Evolutionary conservation across 2,888 invertebrate species (phyloP).

Genomic region (Arrhopalites spinosus): DNA sequence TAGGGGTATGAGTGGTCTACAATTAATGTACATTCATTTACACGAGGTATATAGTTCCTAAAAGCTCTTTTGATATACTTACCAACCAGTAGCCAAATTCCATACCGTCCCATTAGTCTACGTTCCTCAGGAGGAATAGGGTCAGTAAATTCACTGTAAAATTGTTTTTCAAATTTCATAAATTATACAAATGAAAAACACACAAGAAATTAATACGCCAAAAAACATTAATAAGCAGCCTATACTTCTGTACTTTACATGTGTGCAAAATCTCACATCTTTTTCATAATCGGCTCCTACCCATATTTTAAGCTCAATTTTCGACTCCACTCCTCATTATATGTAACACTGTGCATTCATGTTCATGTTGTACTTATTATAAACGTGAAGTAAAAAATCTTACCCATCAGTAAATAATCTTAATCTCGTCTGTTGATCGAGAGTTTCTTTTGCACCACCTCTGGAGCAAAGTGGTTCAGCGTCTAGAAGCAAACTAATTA

Average conservation of each 20-base stretch:
- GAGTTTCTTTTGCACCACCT: constrained; percentile 50
- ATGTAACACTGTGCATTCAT: too few relatives aligned
- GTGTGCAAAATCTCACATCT: too few relatives aligned
- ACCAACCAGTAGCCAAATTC: constrained; percentile 90
- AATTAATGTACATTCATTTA: too few relatives aligned
- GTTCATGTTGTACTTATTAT: not conserved
- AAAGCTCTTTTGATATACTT: too few relatives aligned
- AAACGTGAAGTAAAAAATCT: not conserved
- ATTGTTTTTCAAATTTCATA: not conserved
- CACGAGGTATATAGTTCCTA: too few relatives aligned
- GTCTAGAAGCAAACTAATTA: constrained; percentile 76
- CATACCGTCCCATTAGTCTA: constrained; percentile 88
- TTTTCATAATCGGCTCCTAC: too few relatives aligned
- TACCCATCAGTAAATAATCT: constrained; percentile 54
- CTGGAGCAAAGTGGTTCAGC: constrained; percentile 76
- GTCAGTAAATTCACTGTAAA: constrained; percentile 63
- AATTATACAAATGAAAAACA: not conserved
- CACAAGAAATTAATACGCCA: too few relatives aligned
- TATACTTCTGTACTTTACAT: too few relatives aligned
- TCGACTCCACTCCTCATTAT: too few relatives aligned
- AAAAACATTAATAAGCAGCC: too few relatives aligned
- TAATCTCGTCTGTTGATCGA: constrained; percentile 53
- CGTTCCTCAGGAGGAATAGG: constrained; percentile 83
- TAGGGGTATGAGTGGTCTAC: too few relatives aligned
- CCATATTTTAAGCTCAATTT: too few relatives aligned